phyloP scores from a whole-genome alignment of 2,797 vertebrate species.

The Mormyrus hasselquistii region DNA sequence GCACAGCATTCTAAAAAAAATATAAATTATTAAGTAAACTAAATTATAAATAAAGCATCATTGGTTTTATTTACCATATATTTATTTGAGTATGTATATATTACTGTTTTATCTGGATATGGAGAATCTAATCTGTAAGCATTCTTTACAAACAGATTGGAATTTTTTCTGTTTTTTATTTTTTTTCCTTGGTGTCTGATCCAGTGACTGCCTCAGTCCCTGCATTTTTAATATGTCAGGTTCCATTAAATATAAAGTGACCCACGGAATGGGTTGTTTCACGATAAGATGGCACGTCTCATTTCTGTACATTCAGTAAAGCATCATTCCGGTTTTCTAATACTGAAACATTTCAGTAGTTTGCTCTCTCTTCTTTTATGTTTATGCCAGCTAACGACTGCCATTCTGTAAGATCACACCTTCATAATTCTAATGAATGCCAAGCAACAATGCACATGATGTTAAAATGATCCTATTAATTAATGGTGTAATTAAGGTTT shows the following conservation, averaged over 20 bases:
- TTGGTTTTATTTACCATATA: neutral
- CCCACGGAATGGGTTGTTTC: neutral
- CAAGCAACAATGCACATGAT: constrained; percentile 75
- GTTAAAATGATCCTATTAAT: constrained; percentile 97
- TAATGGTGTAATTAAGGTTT: constrained; percentile 99
- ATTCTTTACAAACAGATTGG: neutral
- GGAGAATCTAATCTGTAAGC: neutral
- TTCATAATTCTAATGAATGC: constrained; percentile 81
- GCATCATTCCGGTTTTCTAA: constrained; percentile 1
- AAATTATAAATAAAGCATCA: neutral
- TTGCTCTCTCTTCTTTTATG: constrained; percentile 28
- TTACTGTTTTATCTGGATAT: neutral
- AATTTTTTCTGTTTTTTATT: neutral
- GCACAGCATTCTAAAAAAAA: neutral
- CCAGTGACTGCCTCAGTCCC: neutral
- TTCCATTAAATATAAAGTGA: neutral
- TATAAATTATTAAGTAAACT: too few species aligned
- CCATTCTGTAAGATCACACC: constrained; percentile 71
- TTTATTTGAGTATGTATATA: neutral
- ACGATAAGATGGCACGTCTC: neutral
- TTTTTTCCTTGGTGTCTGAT: neutral
- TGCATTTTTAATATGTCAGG: neutral
- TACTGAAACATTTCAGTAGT: neutral
- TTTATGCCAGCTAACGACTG: constrained; percentile 50
- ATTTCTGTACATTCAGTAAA: constrained; percentile 6